Conservation (phyloP, 1,140 invertebrate genomes). For the Leptopilina boulardi region DNA sequence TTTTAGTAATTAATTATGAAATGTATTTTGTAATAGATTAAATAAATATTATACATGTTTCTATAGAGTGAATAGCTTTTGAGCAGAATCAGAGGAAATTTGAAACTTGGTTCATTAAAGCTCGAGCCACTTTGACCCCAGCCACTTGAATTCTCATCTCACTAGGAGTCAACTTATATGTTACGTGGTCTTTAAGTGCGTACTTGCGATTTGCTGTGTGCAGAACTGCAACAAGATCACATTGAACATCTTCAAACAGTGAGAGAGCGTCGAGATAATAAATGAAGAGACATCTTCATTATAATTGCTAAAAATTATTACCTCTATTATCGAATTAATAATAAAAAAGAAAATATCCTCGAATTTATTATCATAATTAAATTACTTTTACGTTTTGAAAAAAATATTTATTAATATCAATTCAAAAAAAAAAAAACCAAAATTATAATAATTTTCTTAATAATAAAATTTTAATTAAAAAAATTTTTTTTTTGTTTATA, state of each 20-base stretch:
- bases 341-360: too few species aligned
- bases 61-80: background rate
- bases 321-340: background rate
- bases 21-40: too few species aligned
- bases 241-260: background rate
- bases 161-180: background rate
- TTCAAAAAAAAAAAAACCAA: too few species aligned
- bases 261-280: background rate
- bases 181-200: constrained; percentile 2
- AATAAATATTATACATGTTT: too few species aligned
- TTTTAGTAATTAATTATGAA: too few species aligned
- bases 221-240: constrained; percentile 1
- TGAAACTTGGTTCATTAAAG: constrained; percentile 21
- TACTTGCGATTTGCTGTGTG: constrained; percentile 4
- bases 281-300: constrained; percentile 6
- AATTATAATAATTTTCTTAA: too few species aligned
- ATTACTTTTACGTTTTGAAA: background rate
- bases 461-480: background rate
- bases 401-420: too few species aligned
- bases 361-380: background rate
- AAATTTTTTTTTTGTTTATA: constrained; percentile 53
- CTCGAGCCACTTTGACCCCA: background rate
- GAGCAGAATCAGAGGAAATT: background rate
- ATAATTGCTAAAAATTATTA: background rate
- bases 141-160: constrained; percentile 10